Evolutionary conservation across 2,888 invertebrate species (phyloP).

Genomic region (Oxyteleia sp.): DNA sequence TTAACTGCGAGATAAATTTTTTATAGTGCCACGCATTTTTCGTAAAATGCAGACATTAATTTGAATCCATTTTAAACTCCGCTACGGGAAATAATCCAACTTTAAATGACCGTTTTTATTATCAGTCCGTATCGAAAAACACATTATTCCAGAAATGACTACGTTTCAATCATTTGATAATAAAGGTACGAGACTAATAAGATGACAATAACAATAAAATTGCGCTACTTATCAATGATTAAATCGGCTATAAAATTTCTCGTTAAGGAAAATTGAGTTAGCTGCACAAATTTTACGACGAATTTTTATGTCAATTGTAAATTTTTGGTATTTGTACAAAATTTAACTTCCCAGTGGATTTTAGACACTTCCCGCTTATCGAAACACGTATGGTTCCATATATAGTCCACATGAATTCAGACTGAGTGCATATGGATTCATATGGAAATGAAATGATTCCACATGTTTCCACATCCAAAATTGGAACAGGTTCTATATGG

Average conservation of each 20-base stretch:
- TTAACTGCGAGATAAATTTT: constrained; percentile 61
- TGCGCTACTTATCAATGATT: constrained; percentile 10
- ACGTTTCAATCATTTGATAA: constrained; percentile 49
- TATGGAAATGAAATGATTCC: too few species aligned
- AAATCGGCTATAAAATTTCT: too few species aligned
- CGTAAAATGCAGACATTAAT: constrained; percentile 52
- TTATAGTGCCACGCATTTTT: constrained; percentile 57
- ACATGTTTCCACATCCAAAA: too few species aligned
- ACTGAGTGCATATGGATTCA: too few species aligned
- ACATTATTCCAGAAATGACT: constrained; percentile 60
- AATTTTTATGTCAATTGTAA: constrained; percentile 13
- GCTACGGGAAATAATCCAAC: constrained; percentile 37
- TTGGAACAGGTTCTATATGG: too few species aligned
- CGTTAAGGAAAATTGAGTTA: too few species aligned
- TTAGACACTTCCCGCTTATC: too few species aligned
- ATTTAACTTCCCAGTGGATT: too few species aligned
- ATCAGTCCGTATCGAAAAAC: constrained; percentile 44
- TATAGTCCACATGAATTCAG: too few species aligned
- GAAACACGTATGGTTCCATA: too few species aligned
- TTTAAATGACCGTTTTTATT: constrained; percentile 56
- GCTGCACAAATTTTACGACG: too few species aligned
- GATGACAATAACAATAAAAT: constrained; percentile 44
- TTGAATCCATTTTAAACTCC: constrained; percentile 58
- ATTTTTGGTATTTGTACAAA: too few species aligned
- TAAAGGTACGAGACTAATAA: constrained; percentile 34